Evolutionary conservation across 2,113 vertebrate species (phyloP), one percentile per base, ranked within the genome.

Genomic region (Litocranius walleri): DNA sequence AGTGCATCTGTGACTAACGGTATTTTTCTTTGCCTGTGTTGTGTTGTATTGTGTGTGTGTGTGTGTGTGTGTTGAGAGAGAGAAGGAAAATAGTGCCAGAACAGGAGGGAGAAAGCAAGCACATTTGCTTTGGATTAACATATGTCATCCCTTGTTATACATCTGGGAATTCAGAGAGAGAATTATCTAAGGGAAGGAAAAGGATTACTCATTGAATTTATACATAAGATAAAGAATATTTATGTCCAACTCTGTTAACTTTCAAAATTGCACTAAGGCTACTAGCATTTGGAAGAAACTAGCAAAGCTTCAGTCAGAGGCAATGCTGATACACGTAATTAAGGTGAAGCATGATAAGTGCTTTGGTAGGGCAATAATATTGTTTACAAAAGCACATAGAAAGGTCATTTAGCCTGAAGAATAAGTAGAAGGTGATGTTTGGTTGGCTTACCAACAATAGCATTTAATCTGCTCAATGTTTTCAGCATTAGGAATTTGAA

Each of bases 261-360:
- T 78, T 74, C 62, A 71, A 91, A 95, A 87, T 96, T 88, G 52
- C 82, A 19, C 48, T 90, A 81, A 62, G 14, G 45, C 54, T 67
- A 78, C 21, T 91, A 93, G 67, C 12, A 36, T 83, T 94, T 64
- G 52, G 80, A 96, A 88, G 64, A 95, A 96, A 94, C 23, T 59
- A 50, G 10, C 10, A 71, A 48, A 40, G 6, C n/a, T 92, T 95
- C 11, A 61, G 2, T 57, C 56, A 80, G 61, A 97, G 36, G 33
- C 30, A 88, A 40, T 78, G 15, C 6, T 86, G 85, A 83, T 40
- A 45, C 33, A 88, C 10, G 30, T 45, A 81, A 95, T 71, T 74
- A 88, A 81, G 48, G n/a, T 78, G 71, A 62, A 48, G 15, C 29
- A 19, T 25, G 14, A 3, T 36, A 91, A 71, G 27, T 57, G 33